Base-by-base conservation (phyloP, 2,888 invertebrate species). In the Amaurobius ferox region DNA sequence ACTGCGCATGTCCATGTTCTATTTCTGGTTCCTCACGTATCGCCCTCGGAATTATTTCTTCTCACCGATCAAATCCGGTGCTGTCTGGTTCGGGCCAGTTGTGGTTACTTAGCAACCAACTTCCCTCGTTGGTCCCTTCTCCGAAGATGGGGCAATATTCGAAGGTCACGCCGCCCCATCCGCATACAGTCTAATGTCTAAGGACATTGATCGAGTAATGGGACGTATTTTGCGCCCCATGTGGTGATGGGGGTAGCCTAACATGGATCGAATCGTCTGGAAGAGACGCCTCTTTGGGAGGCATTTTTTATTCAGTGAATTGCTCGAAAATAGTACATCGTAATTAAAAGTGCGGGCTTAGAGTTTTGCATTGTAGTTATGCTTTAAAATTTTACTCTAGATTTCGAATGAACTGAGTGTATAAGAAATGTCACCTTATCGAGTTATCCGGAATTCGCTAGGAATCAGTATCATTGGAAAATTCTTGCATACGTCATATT, bases 181-280 rank as follows among this genome's bases (percentile, higher is more conserved):
- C 23, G 23, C 19, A 6, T 23, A 2, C 35, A 9, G 9, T 5
- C 35, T 35, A 11, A 35, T n/a, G 35, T 55, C 55, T n/a, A 23
- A 44, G 16, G 16, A 55, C 55, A 55, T 55, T 55, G 55, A 55
- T 55, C 55, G 55, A 5, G 23, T 55, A n/a, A 55, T 55, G 55
- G 55, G 23, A n/a, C 23, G 1, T 23, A 1, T 16, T 5, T 23
- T 23, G 2, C 44, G 16, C 16, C 44, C 44, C 35, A 35, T n/a
- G 16, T 11, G 44, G 44, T 2, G 44, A 13, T 5, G 44, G 7
- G 44, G 44, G 9, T n/a, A 2, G 16, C 2, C 2, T 16, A 44
- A 2, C 44, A n/a, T 19, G 23, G 55, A 55, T 55, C 55, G 55
- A 55, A 55, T 6, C 23, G 55, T 55, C 55, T 55, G 55, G 23